These are phyloP conservation scores for Ylistrum balloti DNA, from an alignment of 1,140 invertebrate genomes.

Conservation along the genomic window DNA sequence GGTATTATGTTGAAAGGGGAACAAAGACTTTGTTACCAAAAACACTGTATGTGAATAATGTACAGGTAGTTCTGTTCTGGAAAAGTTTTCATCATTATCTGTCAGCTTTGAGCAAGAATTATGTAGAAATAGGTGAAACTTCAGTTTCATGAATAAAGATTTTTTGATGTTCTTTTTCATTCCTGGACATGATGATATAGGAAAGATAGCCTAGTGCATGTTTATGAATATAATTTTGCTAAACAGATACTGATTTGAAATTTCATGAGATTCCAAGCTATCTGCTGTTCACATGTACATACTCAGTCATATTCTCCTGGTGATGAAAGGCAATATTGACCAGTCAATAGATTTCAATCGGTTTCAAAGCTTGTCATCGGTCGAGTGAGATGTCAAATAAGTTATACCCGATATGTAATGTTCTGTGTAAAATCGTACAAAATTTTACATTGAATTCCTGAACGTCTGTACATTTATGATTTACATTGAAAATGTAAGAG, in stretches of 20 bases:
- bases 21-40: background rate
- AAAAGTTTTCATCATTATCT: background rate
- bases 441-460: slow-evolving; percentile 9
- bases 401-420: background rate
- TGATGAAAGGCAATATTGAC: background rate
- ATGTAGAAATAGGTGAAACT: background rate
- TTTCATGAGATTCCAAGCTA: background rate
- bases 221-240: background rate
- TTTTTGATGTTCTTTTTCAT: background rate
- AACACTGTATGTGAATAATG: background rate
- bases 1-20: background rate
- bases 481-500: slow-evolving; percentile 22
- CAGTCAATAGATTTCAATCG: background rate
- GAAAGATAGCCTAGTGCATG: background rate
- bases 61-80: background rate
- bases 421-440: background rate
- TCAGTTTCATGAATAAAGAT: background rate
- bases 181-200: background rate
- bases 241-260: background rate
- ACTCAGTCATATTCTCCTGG: background rate
- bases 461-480: background rate
- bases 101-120: no score
- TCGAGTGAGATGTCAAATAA: background rate
- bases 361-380: background rate
- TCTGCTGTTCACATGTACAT: background rate